phyloP scores from a whole-genome alignment of 2,797 vertebrate genomes.

The Sciurus carolinensis region DNA sequence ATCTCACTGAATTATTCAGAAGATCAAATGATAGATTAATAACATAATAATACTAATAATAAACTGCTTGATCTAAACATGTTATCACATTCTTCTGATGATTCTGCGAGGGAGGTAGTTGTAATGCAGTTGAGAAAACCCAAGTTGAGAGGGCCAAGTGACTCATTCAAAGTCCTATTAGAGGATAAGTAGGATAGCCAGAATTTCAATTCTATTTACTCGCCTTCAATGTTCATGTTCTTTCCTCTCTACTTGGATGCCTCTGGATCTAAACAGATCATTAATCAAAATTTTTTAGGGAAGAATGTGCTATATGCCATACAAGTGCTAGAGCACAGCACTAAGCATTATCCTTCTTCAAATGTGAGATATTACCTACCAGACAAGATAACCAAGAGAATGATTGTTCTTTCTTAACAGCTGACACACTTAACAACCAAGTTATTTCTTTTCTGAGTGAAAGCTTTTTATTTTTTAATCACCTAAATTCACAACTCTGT shows the following conservation, averaged over 20 bases:
- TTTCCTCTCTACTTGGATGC: background rate
- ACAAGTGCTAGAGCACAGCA: background rate
- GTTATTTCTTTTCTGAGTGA: slow-evolving; percentile 46
- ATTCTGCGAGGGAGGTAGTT: background rate
- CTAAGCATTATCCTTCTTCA: background rate
- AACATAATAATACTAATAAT: background rate
- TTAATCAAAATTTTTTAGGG: slow-evolving; percentile 47
- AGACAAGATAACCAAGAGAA: slow-evolving; percentile 62
- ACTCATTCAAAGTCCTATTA: background rate
- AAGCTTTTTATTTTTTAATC: slow-evolving; percentile 66
- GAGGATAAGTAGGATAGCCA: background rate
- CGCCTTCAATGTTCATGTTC: background rate
- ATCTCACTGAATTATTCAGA: slow-evolving; percentile 28
- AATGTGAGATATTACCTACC: slow-evolving; percentile 62
- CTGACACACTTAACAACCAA: slow-evolving; percentile 20
- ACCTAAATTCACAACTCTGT: background rate
- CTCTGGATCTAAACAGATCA: slow-evolving; percentile 24
- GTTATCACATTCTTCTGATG: background rate
- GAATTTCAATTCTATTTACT: background rate
- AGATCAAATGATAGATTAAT: background rate
- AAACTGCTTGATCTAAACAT: background rate
- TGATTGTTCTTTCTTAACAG: slow-evolving; percentile 60
- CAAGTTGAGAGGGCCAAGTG: background rate
- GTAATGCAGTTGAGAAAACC: background rate
- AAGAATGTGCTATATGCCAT: background rate